Base-by-base conservation (phyloP, 2,797 vertebrate genomes). In the Periophthalmus magnuspinnatus region DNA sequence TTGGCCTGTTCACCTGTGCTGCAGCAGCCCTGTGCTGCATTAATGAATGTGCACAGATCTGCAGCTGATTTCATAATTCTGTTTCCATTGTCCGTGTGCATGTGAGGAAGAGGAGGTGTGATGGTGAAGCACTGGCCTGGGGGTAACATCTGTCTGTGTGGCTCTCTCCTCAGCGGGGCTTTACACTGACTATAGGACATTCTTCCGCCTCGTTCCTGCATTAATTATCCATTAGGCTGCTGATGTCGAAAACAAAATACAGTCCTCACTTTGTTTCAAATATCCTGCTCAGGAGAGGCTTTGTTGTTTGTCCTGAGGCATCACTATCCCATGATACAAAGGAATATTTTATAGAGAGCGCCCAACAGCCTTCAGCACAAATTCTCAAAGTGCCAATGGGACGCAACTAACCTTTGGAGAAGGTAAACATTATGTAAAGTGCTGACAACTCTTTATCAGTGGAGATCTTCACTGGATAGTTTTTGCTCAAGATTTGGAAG, bases 1-100 rank as follows among this genome's bases (percentile, higher is more conserved):
- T 86, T 84, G 81, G 64, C 78, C 82, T 86, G 86, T 84, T 90
- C 84, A 91, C 90, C 88, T 89, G 81, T 84, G 72, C 81, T 71
- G 81, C 69, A 59, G 79, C 82, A 84, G 78, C 83, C 76, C 79
- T 79, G 71, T 79, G 77, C 81, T 71, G 77, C 77, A 67, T 85
- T 88, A 87, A 88, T 87, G 88, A 88, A 85, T 77, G 77, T 78
- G 77, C 79, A 82, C 71, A 79, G 48, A 82, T 81, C 67, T 72
- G 56, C 58, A 68, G 75, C 84, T 70, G 78, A 80, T 85, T 87
- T 81, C 77, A 79, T 82, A 81, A 82, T 81, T 85, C 72, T 50
- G 36, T 76, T 60, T 80, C 70, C 69, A 81, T 80, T 81, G 86
- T 86, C 80, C 81, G 65, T 3, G 32, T 66, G 62, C 71, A 70